Evolutionary conservation across 1,140 invertebrate genomes (phyloP).

Genomic region (Phymastichus coffea): DNA sequence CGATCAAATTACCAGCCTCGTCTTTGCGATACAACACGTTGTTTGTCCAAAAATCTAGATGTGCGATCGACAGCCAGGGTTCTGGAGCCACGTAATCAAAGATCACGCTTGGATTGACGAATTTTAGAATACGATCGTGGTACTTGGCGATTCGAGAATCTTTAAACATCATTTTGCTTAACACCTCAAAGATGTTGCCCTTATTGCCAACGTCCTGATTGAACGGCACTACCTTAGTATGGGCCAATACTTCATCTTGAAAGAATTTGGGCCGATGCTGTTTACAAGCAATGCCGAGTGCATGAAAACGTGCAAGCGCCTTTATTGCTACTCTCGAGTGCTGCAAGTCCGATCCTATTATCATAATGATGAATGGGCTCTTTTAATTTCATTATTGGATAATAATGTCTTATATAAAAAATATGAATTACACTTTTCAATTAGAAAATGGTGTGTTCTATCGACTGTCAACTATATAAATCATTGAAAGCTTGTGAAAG

Average conservation of each 20-base stretch:
- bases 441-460: constrained; percentile 49
- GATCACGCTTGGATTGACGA: not conserved
- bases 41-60: constrained; percentile 60
- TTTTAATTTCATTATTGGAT: too few species aligned
- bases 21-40: constrained; percentile 54
- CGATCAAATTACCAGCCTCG: constrained; percentile 36
- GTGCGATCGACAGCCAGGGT: constrained; percentile 49
- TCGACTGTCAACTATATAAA: constrained; percentile 45
- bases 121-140: not conserved
- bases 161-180: not conserved
- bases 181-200: not conserved
- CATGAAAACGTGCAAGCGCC: constrained; percentile 61
- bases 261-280: constrained; percentile 56
- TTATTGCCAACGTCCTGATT: not conserved
- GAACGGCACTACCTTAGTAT: not conserved
- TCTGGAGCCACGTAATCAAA: constrained; percentile 11
- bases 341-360: constrained; percentile 55
- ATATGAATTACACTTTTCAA: constrained; percentile 36
- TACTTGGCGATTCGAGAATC: not conserved
- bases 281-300: constrained; percentile 59
- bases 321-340: constrained; percentile 54
- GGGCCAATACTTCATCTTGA: constrained; percentile 38
- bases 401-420: too few species aligned
- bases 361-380: too few species aligned
- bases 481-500: constrained; percentile 40